Percentiles rank a stretch among this genome's conserved stretches.
These are phyloP conservation scores for Erebia palarica DNA, from an alignment of 2,888 invertebrate genomes.

Conservation along the genomic window DNA sequence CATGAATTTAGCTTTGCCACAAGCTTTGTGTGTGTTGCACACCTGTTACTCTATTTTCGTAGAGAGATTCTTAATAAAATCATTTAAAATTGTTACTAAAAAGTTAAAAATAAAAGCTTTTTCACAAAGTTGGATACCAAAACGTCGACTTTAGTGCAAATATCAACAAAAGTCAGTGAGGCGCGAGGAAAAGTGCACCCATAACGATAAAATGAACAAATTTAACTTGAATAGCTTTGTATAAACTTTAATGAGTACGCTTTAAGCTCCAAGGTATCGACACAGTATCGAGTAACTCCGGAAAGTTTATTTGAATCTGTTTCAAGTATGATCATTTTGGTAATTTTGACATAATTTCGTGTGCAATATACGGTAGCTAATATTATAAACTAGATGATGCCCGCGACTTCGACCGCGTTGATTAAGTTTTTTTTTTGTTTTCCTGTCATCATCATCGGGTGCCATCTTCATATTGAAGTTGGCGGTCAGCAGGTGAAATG, in stretches of 20 bases:
- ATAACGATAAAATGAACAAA: slow-evolving; percentile 6
- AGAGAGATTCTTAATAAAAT: too few species aligned
- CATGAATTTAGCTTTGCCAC: too few species aligned
- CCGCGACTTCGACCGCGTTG: too few species aligned
- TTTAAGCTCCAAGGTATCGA: not conserved
- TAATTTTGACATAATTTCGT: not conserved
- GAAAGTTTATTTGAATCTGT: slow-evolving; percentile 1
- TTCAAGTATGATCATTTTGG: not conserved
- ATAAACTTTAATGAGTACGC: slow-evolving; percentile 9
- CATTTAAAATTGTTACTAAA: too few species aligned
- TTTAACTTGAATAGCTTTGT: slow-evolving; percentile 2
- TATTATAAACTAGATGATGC: too few species aligned
- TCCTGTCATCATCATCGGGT: too few species aligned
- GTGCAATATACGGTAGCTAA: too few species aligned
- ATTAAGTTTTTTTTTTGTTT: too few species aligned
- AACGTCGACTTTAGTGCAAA: not conserved
- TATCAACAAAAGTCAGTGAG: slow-evolving; percentile 6
- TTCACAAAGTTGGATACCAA: not conserved
- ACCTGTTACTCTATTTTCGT: too few species aligned
- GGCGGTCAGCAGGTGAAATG: too few species aligned
- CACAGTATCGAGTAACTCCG: not conserved
- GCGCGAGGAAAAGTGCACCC: not conserved
- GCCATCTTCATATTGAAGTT: too few species aligned
- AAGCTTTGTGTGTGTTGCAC: too few species aligned
- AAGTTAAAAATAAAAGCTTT: not conserved